phyloP scores from a whole-genome alignment of 2,113 vertebrate species.

The Phainopepla nitens region DNA sequence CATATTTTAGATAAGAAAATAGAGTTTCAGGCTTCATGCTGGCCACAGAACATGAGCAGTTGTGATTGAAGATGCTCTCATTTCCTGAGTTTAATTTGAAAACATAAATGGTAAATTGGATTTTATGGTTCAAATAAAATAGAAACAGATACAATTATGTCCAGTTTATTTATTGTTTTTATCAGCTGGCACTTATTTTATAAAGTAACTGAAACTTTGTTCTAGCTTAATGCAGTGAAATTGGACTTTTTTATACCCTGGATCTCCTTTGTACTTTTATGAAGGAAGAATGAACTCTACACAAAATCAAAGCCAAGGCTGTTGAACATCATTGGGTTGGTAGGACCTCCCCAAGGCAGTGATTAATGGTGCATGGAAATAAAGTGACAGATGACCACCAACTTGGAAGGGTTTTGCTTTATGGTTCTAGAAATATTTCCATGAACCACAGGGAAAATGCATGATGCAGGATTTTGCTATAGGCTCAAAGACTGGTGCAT shows the following conservation, averaged over 20 bases:
- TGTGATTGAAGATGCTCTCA: neutral
- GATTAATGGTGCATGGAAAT: neutral
- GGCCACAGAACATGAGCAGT: neutral
- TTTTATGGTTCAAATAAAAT: constrained; percentile 64
- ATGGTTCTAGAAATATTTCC: neutral
- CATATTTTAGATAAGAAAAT: constrained; percentile 40
- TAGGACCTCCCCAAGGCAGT: neutral
- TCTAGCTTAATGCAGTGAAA: neutral
- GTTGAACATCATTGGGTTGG: neutral
- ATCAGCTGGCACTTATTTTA: constrained; percentile 49
- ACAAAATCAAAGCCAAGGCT: neutral
- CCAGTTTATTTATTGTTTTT: constrained; percentile 57
- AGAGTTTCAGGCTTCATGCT: neutral
- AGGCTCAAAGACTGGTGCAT: neutral
- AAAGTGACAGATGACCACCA: neutral
- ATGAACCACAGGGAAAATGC: neutral
- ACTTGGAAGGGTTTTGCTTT: neutral
- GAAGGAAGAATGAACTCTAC: neutral
- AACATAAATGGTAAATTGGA: constrained; percentile 64
- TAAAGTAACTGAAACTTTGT: constrained; percentile 26
- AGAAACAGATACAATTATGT: constrained; percentile 72
- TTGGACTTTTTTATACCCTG: neutral
- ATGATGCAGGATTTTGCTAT: neutral
- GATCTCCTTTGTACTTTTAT: neutral
- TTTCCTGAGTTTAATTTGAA: constrained; percentile 69